phyloP scores from a whole-genome alignment of 2,888 invertebrate genomes.

The Meliscaeva auricollis region DNA sequence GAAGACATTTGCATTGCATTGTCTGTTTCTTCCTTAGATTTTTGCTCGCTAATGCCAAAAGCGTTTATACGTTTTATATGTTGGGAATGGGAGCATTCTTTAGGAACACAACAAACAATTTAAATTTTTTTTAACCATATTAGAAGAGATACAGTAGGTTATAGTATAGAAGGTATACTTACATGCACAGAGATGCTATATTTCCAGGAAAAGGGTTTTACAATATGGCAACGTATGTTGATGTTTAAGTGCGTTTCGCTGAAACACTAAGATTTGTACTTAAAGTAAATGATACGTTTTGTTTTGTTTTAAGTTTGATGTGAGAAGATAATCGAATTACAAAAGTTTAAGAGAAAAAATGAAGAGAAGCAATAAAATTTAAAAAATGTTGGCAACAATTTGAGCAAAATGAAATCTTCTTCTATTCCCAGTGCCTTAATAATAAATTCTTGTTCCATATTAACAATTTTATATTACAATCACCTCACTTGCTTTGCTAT shows the following conservation, averaged over 20 bases:
- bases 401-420: too few species aligned
- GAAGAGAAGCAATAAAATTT: too few species aligned
- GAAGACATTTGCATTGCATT: conserved; percentile 61
- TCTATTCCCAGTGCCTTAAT: too few species aligned
- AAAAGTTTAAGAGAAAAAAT: not conserved
- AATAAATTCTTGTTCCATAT: too few species aligned
- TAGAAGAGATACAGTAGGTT: conserved; percentile 7
- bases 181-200: conserved; percentile 15
- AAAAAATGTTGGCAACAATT: too few species aligned
- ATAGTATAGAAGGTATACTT: conserved; percentile 4
- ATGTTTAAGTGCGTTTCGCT: conserved; percentile 33
- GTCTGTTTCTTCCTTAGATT: conserved; percentile 50
- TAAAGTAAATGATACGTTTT: conserved; percentile 25
- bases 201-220: conserved; percentile 19
- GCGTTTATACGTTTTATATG: conserved; percentile 32
- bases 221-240: conserved; percentile 29
- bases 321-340: conserved; percentile 8
- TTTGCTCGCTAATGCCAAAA: conserved; percentile 56
- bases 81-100: conserved; percentile 37
- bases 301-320: not conserved
- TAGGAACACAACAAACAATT: conserved; percentile 38
- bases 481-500: too few species aligned
- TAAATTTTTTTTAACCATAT: conserved; percentile 37
- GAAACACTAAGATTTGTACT: not conserved
- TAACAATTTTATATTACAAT: too few species aligned